A percentile compares a stretch with the other conserved stretches of the same genome.
These are phyloP conservation scores for Chelonus insularis DNA, from an alignment of 1,140 invertebrate species.

Conservation along the genomic window DNA sequence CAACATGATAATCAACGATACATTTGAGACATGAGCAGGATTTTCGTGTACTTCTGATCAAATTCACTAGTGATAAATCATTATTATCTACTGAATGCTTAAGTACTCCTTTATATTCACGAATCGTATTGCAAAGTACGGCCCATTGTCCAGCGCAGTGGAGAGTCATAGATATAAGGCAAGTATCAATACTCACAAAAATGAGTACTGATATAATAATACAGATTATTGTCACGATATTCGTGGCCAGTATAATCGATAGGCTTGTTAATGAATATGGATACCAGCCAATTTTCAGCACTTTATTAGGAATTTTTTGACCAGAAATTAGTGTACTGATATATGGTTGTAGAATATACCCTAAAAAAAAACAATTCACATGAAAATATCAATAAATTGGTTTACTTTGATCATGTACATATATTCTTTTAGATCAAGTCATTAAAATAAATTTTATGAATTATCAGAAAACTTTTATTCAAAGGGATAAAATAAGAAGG, in stretches of 20 bases:
- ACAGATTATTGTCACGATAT: background rate
- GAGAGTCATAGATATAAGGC: background rate
- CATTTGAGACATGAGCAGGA: slow-evolving; percentile 11
- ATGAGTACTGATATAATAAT: background rate
- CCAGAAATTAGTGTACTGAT: background rate
- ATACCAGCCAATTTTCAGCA: background rate
- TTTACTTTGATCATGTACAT: background rate
- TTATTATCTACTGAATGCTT: background rate
- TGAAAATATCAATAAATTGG: background rate
- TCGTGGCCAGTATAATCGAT: background rate
- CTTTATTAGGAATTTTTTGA: background rate
- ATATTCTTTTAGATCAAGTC: too few species aligned
- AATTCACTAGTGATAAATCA: background rate
- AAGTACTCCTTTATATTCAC: background rate
- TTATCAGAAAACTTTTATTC: too few species aligned
- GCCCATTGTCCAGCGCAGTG: slow-evolving; percentile 4
- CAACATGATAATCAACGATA: slow-evolving; percentile 13
- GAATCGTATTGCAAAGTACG: background rate
- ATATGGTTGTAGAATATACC: background rate
- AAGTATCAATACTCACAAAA: background rate
- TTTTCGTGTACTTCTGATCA: background rate
- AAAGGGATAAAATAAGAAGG: too few species aligned
- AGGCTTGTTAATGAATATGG: background rate
- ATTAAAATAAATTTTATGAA: too few species aligned
- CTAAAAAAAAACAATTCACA: background rate